Evolutionary conservation across 1,140 invertebrate species (phyloP).

Genomic region (Brachionus plicatilis): DNA sequence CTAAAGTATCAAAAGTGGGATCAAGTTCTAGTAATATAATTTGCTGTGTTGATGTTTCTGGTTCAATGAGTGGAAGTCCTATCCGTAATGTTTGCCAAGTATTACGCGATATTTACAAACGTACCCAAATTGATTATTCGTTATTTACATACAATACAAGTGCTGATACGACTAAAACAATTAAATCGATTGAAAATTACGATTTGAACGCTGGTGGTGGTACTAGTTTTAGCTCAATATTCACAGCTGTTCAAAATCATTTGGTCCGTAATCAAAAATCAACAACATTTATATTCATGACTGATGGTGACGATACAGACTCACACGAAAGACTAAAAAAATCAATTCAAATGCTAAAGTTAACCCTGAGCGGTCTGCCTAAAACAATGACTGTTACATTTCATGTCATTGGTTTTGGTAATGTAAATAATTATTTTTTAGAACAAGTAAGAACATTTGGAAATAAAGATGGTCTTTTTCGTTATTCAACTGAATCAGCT

Average conservation of each 20-base stretch:
- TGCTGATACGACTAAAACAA: neutral
- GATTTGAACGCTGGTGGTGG: neutral
- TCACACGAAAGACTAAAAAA: neutral
- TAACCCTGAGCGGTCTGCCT: neutral
- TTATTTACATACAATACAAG: constrained; percentile 6
- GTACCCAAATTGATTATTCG: neutral
- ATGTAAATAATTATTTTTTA: neutral
- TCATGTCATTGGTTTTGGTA: constrained; percentile 25
- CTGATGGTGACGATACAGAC: neutral
- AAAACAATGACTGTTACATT: neutral
- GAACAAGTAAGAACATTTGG: constrained; percentile 16
- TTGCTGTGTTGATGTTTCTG: neutral
- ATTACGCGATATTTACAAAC: neutral
- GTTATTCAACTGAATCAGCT: constrained; percentile 18
- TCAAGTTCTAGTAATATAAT: constrained; percentile 4
- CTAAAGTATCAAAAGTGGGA: neutral
- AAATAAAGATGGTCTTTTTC: neutral
- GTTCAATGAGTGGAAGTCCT: constrained; percentile 3
- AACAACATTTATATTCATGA: constrained; percentile 35
- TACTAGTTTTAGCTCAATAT: constrained; percentile 1
- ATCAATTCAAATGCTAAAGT: neutral
- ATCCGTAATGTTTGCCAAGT: constrained; percentile 18
- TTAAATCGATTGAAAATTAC: neutral
- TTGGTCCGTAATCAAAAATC: neutral
- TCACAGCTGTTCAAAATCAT: neutral